Base-by-base conservation (phyloP, 2,113 vertebrate genomes). In the Scytalopus superciliaris region DNA sequence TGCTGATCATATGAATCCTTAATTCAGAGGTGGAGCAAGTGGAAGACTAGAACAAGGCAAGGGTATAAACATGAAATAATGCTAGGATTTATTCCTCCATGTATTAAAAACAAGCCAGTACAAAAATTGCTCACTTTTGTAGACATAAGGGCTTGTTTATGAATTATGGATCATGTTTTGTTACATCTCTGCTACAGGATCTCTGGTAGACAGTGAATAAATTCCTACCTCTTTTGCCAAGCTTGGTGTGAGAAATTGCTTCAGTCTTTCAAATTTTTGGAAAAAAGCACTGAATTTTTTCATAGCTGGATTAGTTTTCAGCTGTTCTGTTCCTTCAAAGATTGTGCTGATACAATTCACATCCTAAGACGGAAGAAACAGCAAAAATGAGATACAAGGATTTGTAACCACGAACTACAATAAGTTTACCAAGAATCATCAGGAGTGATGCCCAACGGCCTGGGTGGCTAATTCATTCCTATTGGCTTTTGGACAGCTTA, bases 281-380 rank as follows among this genome's bases (percentile, higher is more conserved):
- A 95, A 95, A 80, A 95, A 97, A 53, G 2, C 91, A 86, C 63
- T 16, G 24, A 89, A 96, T 19, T 56, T 89, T 82, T 72, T 66
- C 74, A 94, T 79, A 10, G 59, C 56, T 6, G 64, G 57, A 19
- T 59, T 27, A 10, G 76, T 94, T 91, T 77, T 97, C 88, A 98
- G 19, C 12, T 28, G 67, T 30, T 97, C 95, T 2, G 39, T 70
- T 37, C 97, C 97, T 63, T 93, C 42, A 5, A 98, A 97, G 47
- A 98, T 85, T 52, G 80, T 93, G 63, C 90, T 87, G 56, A 93
- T 72, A 37, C 98, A 98, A 12, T 96, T 94, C 19, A 31, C 89
- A n/a, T 97, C 94, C 98, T 98, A 42, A 39, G 21, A 49, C 0
- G 23, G 52, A 64, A 87, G 69, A 87, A 92, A 88, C 11, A 17